Conservation (phyloP, 2,113 vertebrate species). For the Paralichthys olivaceus region DNA sequence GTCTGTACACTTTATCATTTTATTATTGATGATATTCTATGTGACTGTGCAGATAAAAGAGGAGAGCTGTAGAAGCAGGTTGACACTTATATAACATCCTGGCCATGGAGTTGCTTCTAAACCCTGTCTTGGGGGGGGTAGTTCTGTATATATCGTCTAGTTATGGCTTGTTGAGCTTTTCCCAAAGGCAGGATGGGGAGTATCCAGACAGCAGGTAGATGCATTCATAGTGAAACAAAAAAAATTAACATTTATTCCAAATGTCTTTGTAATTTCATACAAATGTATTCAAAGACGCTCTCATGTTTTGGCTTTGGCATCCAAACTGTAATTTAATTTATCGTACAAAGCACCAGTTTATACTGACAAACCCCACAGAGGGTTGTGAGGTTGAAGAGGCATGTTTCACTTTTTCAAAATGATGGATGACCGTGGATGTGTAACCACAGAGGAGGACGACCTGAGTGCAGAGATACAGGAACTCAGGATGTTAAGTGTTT, state of each 20-base stretch:
- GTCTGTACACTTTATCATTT: not conserved
- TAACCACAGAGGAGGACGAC: not conserved
- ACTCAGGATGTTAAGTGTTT: not conserved
- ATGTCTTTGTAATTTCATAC: too few relatives aligned
- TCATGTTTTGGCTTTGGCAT: too few relatives aligned
- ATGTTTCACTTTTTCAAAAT: conserved; percentile 12
- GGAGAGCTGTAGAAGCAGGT: not conserved
- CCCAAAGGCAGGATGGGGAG: too few relatives aligned
- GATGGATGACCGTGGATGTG: conserved; percentile 10
- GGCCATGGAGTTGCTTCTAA: not conserved
- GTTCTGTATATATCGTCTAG: not conserved
- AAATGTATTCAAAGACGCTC: too few relatives aligned
- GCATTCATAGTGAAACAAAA: too few relatives aligned
- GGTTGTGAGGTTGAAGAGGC: not conserved
- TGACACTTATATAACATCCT: not conserved
- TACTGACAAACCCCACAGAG: too few relatives aligned
- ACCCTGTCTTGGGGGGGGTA: too few relatives aligned
- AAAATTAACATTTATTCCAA: too few relatives aligned
- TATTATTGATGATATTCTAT: not conserved
- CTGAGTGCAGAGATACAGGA: not conserved
- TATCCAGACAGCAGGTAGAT: too few relatives aligned
- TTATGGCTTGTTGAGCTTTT: too few relatives aligned
- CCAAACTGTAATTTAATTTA: too few relatives aligned
- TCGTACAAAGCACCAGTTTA: too few relatives aligned
- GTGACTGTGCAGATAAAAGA: conserved; percentile 1